Evolutionary conservation across 2,888 invertebrate genomes (phyloP), one percentile per base, ranked within the genome.

Genomic region (Zelleria hepariella): DNA sequence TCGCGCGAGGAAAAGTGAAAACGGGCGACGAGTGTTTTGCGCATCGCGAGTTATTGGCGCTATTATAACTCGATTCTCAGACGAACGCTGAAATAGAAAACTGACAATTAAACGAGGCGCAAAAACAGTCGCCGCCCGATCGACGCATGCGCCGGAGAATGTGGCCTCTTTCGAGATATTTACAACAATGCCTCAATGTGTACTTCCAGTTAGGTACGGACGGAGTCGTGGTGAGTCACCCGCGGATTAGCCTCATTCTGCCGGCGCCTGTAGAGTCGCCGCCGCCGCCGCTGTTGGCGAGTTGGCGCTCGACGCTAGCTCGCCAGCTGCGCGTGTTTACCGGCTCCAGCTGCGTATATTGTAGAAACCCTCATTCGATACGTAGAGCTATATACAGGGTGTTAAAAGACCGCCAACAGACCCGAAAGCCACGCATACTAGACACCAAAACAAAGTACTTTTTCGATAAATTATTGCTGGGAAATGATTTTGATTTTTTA

Each of bases 61-160:
- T 68, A 86, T 86, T 84, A 84, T 86, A 72, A 70, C 69, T 56
- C 65, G 65, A 74, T 84, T 86, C 82, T 75, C 84, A 82, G 74
- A 74, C 68, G 67, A 71, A 73, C 70, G 66, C 70, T 65, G 73
- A 76, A 77, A 78, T 83, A 82, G 86, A 85, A 85, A 85, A 82
- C 76, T 63, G 70, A 71, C 76, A 75, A 84, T 83, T 82, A 77
- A 67, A 66, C 59, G 32, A 42, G 15, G 57, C 58, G 68, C 64
- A 75, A 78, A 77, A 78, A 75, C 63, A 60, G 61, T 57, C 5
- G 23, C n/a, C 47, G n/a, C 47, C n/a, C 23, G 53, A 21, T 2
- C 21, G 10, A 20, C 18, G 49, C 49, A 20, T 21, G 18, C 49
- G 49, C 20, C 18, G 15, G 32, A 5, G 32, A 42, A 42, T 42